These are phyloP conservation scores for Tholera decimalis DNA, from an alignment of 2,888 invertebrate genomes.

Conservation along the genomic window DNA sequence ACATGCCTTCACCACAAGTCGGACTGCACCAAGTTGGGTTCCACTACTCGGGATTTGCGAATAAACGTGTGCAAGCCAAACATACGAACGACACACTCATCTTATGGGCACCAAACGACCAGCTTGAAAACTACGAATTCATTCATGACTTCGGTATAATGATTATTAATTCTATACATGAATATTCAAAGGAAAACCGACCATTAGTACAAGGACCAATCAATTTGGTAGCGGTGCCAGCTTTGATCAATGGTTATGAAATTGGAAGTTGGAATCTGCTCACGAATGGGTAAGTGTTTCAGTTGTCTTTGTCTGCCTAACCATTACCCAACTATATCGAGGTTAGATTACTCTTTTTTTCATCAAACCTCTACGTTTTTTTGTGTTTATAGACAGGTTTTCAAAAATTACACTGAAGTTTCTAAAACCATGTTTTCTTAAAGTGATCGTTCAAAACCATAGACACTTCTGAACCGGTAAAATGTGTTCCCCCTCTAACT, in stretches of 20 bases:
- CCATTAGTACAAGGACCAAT: conserved; percentile 82
- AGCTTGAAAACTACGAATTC: conserved; percentile 76
- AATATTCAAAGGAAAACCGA: conserved; percentile 76
- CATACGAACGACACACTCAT: conserved; percentile 77
- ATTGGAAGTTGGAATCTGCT: conserved; percentile 85
- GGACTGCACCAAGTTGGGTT: conserved; percentile 83
- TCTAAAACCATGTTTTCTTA: too few relatives aligned
- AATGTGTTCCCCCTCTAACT: too few relatives aligned
- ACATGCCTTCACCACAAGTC: conserved; percentile 85
- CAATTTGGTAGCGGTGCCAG: conserved; percentile 83
- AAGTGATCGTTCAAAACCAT: too few relatives aligned
- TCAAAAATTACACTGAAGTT: too few relatives aligned
- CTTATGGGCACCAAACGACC: conserved; percentile 80
- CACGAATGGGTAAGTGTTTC: conserved; percentile 81
- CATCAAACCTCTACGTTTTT: too few relatives aligned
- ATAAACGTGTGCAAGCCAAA: conserved; percentile 65
- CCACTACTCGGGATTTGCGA: conserved; percentile 80
- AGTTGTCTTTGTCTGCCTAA: too few relatives aligned
- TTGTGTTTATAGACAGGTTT: too few relatives aligned
- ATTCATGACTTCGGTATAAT: conserved; percentile 78
- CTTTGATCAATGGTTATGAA: conserved; percentile 80
- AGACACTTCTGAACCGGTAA: too few relatives aligned
- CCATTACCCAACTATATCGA: too few relatives aligned
- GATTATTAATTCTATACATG: conserved; percentile 80
- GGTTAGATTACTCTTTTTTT: too few relatives aligned